Percentiles rank a stretch among this genome's conserved stretches.
Conservation (phyloP, 2,888 invertebrate genomes). For the Cryptocheilus praepositus region DNA sequence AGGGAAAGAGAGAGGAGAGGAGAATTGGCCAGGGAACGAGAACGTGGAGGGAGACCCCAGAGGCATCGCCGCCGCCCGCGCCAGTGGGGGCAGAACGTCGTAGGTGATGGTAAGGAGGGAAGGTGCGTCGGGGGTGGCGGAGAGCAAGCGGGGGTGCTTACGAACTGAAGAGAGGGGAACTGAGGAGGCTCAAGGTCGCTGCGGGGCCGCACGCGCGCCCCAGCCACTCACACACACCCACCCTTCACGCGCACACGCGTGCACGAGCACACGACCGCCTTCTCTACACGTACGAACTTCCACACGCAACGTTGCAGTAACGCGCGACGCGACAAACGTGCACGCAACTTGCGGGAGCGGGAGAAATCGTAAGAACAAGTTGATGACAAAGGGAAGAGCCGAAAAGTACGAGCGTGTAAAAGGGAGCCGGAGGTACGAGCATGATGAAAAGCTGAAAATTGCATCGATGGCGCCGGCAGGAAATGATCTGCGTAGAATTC, state of each 20-base stretch:
- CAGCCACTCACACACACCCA: constrained; percentile 55
- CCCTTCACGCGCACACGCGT: constrained; percentile 5
- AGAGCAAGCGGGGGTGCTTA: constrained; percentile 10
- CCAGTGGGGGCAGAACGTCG: background rate
- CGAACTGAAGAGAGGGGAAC: constrained; percentile 35
- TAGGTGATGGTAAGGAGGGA: constrained; percentile 7
- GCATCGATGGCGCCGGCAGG: too few species aligned
- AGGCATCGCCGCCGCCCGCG: constrained; percentile 2
- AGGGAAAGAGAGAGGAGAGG: constrained; percentile 19
- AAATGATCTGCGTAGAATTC: too few species aligned
- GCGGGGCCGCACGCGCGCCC: constrained; percentile 71
- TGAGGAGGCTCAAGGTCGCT: constrained; percentile 70
- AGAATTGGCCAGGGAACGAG: constrained; percentile 17
- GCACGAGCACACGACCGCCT: constrained; percentile 45
- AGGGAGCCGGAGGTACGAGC: too few species aligned
- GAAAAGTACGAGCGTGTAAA: background rate
- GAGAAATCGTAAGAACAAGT: background rate
- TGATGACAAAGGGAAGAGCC: background rate
- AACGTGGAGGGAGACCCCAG: constrained; percentile 17
- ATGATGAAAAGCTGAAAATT: too few species aligned
- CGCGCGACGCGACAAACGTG: background rate
- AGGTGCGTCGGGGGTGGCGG: constrained; percentile 19
- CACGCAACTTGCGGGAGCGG: background rate
- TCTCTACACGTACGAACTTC: constrained; percentile 29
- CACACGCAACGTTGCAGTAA: background rate